Conservation (phyloP, 2,113 vertebrate genomes). For the Nematolebias whitei region DNA sequence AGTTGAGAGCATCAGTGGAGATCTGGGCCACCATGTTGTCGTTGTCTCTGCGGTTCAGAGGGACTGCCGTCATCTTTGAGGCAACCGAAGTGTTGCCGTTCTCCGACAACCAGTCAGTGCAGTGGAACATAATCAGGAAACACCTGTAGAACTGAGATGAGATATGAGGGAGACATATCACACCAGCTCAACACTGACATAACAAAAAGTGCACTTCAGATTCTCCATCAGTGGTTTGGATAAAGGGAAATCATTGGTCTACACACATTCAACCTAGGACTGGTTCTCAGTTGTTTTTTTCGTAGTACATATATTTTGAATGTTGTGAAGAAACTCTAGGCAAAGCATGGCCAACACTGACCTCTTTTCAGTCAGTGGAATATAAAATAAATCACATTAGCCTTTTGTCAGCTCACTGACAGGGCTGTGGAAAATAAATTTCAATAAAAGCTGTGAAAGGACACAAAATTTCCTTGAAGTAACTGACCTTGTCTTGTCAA, state of each 20-base stretch:
- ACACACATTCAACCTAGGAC: no score
- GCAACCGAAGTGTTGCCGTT: slow-evolving; percentile 65
- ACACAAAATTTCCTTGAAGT: neutral
- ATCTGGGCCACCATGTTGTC: slow-evolving; percentile 70
- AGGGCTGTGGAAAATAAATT: neutral
- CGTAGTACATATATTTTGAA: no score
- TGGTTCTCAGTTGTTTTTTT: no score
- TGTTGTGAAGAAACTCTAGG: neutral
- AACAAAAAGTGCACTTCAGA: neutral
- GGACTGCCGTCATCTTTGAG: slow-evolving; percentile 78
- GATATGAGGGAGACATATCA: neutral
- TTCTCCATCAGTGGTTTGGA: neutral
- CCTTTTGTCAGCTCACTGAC: neutral
- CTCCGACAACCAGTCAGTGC: slow-evolving; percentile 51
- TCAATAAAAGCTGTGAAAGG: neutral
- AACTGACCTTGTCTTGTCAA: no score
- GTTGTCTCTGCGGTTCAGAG: slow-evolving; percentile 71
- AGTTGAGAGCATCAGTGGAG: slow-evolving; percentile 47
- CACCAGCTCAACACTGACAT: neutral
- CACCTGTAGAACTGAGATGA: slow-evolving; percentile 84
- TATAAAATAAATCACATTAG: neutral
- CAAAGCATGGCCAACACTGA: neutral
- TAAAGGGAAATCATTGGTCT: no score
- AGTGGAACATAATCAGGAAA: slow-evolving; percentile 82
- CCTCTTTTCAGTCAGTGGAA: neutral